Conservation (phyloP, 2,113 vertebrate genomes). For the Fregata magnificens region DNA sequence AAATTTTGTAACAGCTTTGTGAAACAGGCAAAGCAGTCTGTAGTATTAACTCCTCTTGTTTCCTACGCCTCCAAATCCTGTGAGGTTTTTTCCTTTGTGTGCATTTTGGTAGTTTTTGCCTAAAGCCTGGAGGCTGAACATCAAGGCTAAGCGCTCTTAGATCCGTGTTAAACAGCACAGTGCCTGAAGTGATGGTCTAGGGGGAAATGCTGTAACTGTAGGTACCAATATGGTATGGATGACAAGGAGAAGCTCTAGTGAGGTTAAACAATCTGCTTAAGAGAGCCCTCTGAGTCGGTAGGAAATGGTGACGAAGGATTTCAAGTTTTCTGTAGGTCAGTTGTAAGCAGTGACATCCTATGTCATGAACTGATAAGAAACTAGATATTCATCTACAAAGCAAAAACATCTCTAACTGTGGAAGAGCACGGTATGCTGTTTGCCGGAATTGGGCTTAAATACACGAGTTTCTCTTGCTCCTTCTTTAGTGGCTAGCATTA, state of each 20-base stretch:
- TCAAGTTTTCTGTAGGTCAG: background rate
- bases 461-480: background rate
- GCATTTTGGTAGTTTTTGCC: background rate
- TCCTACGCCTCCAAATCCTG: rapidly evolving
- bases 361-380: background rate
- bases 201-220: background rate
- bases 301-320: background rate
- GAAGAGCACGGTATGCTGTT: rapidly evolving
- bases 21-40: background rate
- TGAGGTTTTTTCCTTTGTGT: background rate
- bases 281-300: background rate
- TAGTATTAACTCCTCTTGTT: background rate
- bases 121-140: background rate
- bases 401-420: background rate
- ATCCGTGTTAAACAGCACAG: background rate
- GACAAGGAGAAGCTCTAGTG: background rate
- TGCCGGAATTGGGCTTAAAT: background rate
- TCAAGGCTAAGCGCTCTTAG: background rate
- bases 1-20: background rate
- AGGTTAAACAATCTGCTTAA: background rate
- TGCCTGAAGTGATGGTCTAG: background rate
- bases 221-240: rapidly evolving
- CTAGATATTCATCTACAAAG: background rate
- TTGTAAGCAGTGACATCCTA: background rate
- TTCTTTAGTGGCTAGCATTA: background rate